phyloP scores from a whole-genome alignment of 2,797 vertebrate genomes.

The Dendrocincla tyrannina region DNA sequence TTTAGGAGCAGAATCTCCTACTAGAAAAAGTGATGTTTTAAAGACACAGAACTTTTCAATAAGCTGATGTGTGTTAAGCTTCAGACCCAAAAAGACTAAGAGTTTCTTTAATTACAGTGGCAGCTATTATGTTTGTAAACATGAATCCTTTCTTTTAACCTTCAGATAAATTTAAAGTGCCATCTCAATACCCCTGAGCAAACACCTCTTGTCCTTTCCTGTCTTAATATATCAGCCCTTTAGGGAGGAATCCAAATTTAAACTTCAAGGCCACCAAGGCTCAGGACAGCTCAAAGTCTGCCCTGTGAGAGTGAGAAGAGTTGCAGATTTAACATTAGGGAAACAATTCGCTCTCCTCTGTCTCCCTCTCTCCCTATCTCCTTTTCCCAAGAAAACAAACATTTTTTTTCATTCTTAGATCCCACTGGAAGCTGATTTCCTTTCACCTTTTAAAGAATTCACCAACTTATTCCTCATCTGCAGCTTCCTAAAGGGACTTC shows the following conservation, averaged over 20 bases:
- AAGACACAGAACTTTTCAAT: not conserved
- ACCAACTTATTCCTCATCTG: not conserved
- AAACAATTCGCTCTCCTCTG: not conserved
- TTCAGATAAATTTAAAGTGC: not conserved
- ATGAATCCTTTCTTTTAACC: not conserved
- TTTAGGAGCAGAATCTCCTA: not conserved
- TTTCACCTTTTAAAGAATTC: not conserved
- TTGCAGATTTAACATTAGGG: not conserved
- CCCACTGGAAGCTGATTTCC: not conserved
- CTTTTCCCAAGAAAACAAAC: not conserved
- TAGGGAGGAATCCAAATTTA: conserved; percentile 1
- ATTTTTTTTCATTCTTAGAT: not conserved
- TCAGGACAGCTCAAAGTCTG: not conserved
- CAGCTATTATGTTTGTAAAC: not conserved
- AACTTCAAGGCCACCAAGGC: not conserved
- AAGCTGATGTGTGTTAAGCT: not conserved
- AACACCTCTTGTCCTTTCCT: not conserved
- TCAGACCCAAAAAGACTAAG: not conserved
- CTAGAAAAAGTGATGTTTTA: not conserved
- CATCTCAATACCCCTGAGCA: not conserved
- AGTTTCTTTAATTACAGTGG: not conserved
- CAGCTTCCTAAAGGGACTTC: not conserved
- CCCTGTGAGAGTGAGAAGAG: not conserved
- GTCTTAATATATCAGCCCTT: not conserved
- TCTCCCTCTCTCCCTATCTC: not conserved